Evolutionary conservation across 53 echinoderm and acorn worm genomes (phyloP).

Genomic region (Henricia sp.): DNA sequence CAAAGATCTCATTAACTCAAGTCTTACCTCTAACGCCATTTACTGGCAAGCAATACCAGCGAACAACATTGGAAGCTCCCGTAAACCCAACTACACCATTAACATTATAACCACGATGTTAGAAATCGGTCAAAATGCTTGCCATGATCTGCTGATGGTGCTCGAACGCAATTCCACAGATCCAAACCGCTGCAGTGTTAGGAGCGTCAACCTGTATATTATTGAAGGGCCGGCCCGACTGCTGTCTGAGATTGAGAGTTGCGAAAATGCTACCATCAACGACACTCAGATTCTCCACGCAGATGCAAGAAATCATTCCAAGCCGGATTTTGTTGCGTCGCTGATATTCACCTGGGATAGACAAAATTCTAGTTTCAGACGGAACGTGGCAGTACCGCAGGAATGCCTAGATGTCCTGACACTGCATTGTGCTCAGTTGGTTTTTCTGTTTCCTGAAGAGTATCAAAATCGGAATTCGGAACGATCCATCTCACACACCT

Average conservation of each 20-base stretch:
- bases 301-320: neutral
- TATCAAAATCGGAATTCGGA: neutral
- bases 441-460: neutral
- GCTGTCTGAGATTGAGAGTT: neutral
- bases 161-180: neutral
- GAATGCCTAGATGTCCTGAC: conserved; percentile 27
- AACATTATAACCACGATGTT: neutral
- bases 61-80: no score
- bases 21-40: neutral
- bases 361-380: neutral
- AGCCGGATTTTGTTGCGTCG: neutral
- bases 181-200: neutral
- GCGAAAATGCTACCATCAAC: neutral
- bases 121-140: neutral
- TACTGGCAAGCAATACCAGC: neutral
- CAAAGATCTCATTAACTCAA: neutral
- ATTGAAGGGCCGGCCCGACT: neutral
- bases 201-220: conserved; percentile 1
- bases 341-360: neutral
- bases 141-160: neutral
- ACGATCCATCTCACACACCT: neutral
- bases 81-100: neutral
- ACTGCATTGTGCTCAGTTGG: neutral
- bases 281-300: neutral
- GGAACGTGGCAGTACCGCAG: neutral